These are phyloP conservation scores for Globodera rostochiensis DNA, from an alignment of 1,140 invertebrate species.

Conservation along the genomic window DNA sequence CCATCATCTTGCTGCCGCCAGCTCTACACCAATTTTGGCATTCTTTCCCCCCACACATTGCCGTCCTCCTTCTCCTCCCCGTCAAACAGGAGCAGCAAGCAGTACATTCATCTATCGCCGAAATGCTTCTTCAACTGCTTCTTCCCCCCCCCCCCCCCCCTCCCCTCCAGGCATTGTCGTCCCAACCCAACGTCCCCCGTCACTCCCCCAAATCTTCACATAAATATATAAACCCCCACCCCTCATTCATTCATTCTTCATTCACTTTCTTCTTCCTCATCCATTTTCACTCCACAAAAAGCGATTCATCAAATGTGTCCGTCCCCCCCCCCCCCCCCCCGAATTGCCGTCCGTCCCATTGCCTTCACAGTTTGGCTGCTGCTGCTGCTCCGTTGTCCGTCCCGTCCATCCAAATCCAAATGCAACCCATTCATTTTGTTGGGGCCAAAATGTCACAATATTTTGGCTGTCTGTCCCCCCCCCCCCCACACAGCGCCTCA, in stretches of 20 bases:
- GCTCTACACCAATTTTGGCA: too few species aligned
- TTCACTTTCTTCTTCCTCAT: neutral
- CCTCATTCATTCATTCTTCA: neutral
- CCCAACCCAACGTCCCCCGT: too few species aligned
- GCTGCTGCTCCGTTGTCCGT: neutral
- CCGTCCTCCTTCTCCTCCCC: neutral
- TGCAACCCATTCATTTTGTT: neutral
- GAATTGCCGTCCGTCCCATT: neutral
- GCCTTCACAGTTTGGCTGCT: neutral
- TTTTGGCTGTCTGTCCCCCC: neutral
- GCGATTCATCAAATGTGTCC: constrained; percentile 13
- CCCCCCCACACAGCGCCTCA: neutral
- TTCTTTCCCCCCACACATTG: neutral
- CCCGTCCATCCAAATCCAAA: neutral
- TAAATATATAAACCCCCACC: neutral
- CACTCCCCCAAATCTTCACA: neutral
- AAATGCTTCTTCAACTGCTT: neutral
- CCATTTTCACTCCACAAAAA: constrained; percentile 3
- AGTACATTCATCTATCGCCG: too few species aligned
- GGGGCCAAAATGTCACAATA: neutral
- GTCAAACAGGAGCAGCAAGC: neutral
- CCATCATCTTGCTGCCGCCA: too few species aligned
- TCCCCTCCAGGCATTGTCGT: too few species aligned
- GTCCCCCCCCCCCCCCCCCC: neutral
- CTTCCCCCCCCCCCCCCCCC: too few species aligned